Conservation (phyloP, 1,140 invertebrate species). For the Drosophila pseudoobscura region DNA sequence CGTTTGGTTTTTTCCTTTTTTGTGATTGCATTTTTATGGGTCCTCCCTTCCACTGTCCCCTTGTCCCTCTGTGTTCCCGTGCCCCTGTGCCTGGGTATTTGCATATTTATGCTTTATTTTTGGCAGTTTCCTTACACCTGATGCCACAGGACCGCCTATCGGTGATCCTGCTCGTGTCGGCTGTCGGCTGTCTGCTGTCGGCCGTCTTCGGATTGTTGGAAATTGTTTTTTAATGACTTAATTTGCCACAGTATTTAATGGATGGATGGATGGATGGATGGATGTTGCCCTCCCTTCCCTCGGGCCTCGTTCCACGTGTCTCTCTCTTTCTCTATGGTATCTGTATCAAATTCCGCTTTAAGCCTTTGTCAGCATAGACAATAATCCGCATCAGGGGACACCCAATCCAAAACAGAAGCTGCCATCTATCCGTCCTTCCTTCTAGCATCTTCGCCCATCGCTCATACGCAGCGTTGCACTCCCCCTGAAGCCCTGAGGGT, state of each 20-base stretch:
- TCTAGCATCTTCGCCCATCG: constrained; percentile 35
- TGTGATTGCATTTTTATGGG: constrained; percentile 57
- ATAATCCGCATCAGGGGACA: constrained; percentile 23
- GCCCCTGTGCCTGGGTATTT: constrained; percentile 28
- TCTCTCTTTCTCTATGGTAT: neutral
- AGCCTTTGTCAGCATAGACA: constrained; percentile 61
- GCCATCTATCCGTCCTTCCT: neutral
- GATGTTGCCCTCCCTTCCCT: no score
- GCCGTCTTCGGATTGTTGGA: constrained; percentile 34
- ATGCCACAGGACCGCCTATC: neutral
- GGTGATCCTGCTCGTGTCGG: constrained; percentile 1
- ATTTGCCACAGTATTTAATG: constrained; percentile 68
- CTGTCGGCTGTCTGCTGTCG: neutral
- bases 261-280: constrained; percentile 16
- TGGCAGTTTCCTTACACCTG: constrained; percentile 34
- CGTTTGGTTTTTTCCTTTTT: constrained; percentile 24
- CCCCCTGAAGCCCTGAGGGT: neutral
- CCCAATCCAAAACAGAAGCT: no score
- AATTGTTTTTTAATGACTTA: constrained; percentile 77
- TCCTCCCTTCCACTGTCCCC: neutral
- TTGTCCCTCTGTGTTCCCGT: no score
- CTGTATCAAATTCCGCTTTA: constrained; percentile 67
- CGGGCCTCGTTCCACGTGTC: no score
- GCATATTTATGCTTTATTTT: constrained; percentile 55
- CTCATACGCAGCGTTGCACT: constrained; percentile 64